Base-by-base conservation (phyloP, 2,113 vertebrate genomes). In the Oryzias javanicus region DNA sequence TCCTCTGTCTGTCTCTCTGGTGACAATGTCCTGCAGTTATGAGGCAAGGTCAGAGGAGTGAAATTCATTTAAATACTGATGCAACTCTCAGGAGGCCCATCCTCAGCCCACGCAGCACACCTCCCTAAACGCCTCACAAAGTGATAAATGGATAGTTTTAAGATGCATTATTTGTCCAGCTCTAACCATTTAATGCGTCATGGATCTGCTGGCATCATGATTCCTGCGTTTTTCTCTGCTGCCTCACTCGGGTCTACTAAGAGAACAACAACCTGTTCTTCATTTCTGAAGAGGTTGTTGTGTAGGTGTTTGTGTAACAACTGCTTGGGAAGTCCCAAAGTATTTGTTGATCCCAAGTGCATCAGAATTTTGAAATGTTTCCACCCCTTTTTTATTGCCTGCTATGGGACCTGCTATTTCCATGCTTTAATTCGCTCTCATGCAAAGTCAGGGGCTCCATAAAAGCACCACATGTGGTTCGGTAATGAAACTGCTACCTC, bases 381-480 rank as follows among this genome's bases (percentile, higher is more conserved):
- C 89, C 79, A 84, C 79, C 69, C 72, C 70, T n/a, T 27, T 66
- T 92, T 91, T 91, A 91, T 78, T 62, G 83, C 74, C 54, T 81
- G 80, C 86, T 69, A 35, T 74, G 86, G 86, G 88, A 89, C 84
- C 80, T 88, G 81, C 82, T 80, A 80, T 90, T 91, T 88, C 84
- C 83, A 88, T 76, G 76, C 86, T 83, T 88, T 88, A 86, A 89
- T 89, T 80, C 79, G 79, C 72, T 81, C 79, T 69, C 80, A 62
- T 83, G 80, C 78, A 80, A 74, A 84, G 79, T 84, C 75, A 73
- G 72, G 72, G 55, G 46, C 79, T 85, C 88, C 71, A 90, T 91
- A 90, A 91, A 91, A 88, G 67, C 49, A 55, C 81, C 86, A 91
- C 85, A 90, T 90, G 87, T 89, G 90, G 84, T 70, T 81, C 63